phyloP scores from a whole-genome alignment of 2,113 vertebrate genomes.

The Mormyrus iriodes region DNA sequence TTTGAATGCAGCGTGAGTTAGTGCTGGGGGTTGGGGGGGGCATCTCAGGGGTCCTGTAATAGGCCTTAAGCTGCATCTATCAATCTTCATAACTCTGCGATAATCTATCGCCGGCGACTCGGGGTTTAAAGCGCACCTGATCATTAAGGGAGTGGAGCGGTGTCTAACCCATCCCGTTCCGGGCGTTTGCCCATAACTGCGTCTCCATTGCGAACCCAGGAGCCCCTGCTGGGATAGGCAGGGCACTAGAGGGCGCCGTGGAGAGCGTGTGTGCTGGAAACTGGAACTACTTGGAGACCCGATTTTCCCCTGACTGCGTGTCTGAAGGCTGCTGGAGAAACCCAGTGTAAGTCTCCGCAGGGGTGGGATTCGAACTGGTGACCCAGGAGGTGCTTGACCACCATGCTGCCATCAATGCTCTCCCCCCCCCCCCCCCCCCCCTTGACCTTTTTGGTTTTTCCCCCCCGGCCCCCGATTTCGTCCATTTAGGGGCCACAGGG shows the following conservation, averaged over 20 bases:
- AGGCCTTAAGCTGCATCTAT: slow-evolving; percentile 62
- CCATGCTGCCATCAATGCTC: too few relatives aligned
- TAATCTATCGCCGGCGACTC: slow-evolving; percentile 43
- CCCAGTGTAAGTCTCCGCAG: too few relatives aligned
- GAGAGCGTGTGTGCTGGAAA: background rate
- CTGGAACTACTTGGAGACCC: background rate
- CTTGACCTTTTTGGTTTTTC: too few relatives aligned
- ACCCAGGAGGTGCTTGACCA: too few relatives aligned
- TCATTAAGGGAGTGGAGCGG: slow-evolving; percentile 38
- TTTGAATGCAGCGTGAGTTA: slow-evolving; percentile 54
- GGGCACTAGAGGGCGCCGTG: background rate
- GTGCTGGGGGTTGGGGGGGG: slow-evolving; percentile 44
- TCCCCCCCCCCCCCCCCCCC: too few relatives aligned
- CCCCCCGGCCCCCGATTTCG: too few relatives aligned
- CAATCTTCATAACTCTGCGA: slow-evolving; percentile 61
- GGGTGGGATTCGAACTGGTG: too few relatives aligned
- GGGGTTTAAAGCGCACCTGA: slow-evolving; percentile 56
- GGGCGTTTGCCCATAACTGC: background rate
- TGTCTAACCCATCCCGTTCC: background rate
- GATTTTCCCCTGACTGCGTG: background rate
- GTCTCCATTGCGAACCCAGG: background rate
- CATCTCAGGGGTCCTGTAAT: slow-evolving; percentile 59
- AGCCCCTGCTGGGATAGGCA: background rate
- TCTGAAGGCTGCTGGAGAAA: too few relatives aligned
- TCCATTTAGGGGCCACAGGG: too few relatives aligned